Conservation (phyloP, 1,140 invertebrate genomes). For the Linepithema humile region DNA sequence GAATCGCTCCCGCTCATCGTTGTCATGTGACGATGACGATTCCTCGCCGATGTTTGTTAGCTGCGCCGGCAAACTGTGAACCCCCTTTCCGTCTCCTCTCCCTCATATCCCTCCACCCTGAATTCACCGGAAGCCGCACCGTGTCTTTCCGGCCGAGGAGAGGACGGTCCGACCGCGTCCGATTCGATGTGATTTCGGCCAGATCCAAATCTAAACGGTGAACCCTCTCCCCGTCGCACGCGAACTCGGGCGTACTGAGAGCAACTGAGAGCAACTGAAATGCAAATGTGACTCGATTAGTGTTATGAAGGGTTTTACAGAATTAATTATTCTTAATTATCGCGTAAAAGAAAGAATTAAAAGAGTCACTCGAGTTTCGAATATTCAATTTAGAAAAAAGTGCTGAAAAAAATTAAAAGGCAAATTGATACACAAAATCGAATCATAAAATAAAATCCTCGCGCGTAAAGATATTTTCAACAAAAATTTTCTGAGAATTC, state of each 20-base stretch:
- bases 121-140: constrained; percentile 26
- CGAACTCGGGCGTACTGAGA: neutral
- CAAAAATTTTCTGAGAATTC: too few species aligned
- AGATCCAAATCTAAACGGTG: constrained; percentile 1
- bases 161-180: neutral
- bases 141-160: constrained; percentile 39
- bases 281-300: neutral
- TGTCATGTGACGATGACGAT: constrained; percentile 16
- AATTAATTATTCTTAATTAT: too few species aligned
- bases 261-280: neutral
- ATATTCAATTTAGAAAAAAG: too few species aligned
- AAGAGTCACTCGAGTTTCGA: too few species aligned
- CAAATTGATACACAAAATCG: too few species aligned
- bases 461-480: too few species aligned
- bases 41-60: constrained; percentile 75
- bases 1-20: constrained; percentile 66
- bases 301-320: neutral
- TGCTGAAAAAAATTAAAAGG: too few species aligned
- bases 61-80: constrained; percentile 79
- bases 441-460: too few species aligned
- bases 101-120: constrained; percentile 72
- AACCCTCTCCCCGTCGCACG: neutral
- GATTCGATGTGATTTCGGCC: constrained; percentile 17
- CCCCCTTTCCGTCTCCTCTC: constrained; percentile 76
- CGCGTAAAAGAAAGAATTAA: too few species aligned